phyloP scores from a whole-genome alignment of 1,140 invertebrate genomes.

The Bombus pyrosoma region DNA sequence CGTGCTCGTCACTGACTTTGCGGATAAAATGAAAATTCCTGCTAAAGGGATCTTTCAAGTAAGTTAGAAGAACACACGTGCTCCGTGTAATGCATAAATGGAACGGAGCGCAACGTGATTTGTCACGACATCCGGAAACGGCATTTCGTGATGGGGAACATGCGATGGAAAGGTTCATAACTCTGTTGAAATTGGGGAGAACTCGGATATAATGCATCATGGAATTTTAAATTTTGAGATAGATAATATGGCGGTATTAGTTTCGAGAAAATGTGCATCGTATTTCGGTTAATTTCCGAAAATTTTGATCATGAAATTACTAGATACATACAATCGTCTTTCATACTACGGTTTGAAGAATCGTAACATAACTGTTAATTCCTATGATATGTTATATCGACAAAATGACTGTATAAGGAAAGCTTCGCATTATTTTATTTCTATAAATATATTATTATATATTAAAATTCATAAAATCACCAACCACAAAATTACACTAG shows the following conservation, averaged over 20 bases:
- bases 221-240: no score
- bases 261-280: background rate
- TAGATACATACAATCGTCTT: no score
- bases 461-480: no score
- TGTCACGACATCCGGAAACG: slow-evolving; percentile 22
- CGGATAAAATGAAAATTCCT: slow-evolving; percentile 21
- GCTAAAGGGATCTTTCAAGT: background rate
- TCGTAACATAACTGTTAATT: no score
- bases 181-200: background rate
- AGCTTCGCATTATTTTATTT: no score
- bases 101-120: slow-evolving; percentile 5
- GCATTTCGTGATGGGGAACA: slow-evolving; percentile 25
- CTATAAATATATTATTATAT: no score
- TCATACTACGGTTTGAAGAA: no score
- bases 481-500: no score
- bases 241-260: background rate
- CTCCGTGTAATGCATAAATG: slow-evolving; percentile 6
- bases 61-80: slow-evolving; percentile 12
- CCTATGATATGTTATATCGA: no score
- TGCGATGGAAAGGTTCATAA: slow-evolving; percentile 2
- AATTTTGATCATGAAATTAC: background rate
- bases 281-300: background rate
- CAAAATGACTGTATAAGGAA: no score
- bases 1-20: slow-evolving; percentile 28
- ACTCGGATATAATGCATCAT: background rate